Percentiles rank a stretch among this genome's conserved stretches.
Conservation (phyloP, 2,888 invertebrate species). For the Coleophora flavipennella region DNA sequence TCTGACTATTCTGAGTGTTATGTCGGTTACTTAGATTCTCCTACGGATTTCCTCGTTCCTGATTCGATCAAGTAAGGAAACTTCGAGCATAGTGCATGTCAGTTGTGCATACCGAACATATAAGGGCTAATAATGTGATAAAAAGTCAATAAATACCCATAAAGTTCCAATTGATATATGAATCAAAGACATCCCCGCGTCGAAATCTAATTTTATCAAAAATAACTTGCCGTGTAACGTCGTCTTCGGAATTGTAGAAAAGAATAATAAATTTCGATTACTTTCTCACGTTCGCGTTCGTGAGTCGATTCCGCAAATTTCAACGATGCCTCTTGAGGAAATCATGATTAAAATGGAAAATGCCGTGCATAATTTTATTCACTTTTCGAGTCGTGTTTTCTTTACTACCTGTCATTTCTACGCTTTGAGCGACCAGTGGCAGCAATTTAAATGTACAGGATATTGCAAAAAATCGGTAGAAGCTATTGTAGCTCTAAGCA, state of each 20-base stretch:
- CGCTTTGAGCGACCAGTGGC: too few species aligned
- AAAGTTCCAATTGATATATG: constrained; percentile 15
- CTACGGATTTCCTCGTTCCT: too few species aligned
- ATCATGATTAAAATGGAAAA: constrained; percentile 55
- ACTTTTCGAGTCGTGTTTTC: constrained; percentile 6
- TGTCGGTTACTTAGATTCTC: too few species aligned
- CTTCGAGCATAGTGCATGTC: too few species aligned
- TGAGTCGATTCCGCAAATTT: constrained; percentile 63
- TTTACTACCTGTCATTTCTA: not conserved
- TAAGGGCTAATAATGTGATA: too few species aligned
- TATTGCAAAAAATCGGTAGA: too few species aligned
- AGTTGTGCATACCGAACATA: too few species aligned
- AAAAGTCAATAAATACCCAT: not conserved
- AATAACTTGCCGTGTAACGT: constrained; percentile 47
- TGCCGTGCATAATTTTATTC: constrained; percentile 27
- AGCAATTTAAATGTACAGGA: too few species aligned
- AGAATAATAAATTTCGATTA: constrained; percentile 69
- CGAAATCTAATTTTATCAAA: constrained; percentile 34
- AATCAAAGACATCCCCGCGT: constrained; percentile 25
- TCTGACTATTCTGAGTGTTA: too few species aligned
- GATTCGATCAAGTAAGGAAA: too few species aligned
- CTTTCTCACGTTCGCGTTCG: constrained; percentile 63
- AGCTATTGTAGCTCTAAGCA: too few species aligned
- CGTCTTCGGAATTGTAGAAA: constrained; percentile 43
- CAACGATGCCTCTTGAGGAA: constrained; percentile 42